Evolutionary conservation across 2,888 invertebrate species (phyloP).

Genomic region (Oxycera nigricornis): DNA sequence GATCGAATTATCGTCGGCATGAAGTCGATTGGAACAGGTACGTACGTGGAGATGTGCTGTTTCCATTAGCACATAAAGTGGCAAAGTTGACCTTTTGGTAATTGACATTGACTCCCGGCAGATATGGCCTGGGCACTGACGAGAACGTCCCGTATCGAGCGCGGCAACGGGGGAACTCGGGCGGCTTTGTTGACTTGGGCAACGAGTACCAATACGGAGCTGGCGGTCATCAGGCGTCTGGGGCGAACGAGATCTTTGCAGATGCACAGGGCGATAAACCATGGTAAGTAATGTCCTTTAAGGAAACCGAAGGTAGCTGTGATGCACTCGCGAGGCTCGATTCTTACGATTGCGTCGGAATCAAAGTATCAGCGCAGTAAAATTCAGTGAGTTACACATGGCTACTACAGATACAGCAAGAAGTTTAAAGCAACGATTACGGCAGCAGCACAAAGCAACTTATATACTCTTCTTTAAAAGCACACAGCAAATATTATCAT

Average conservation of each 20-base stretch:
- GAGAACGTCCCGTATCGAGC: slow-evolving; percentile 62
- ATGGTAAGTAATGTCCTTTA: slow-evolving; percentile 53
- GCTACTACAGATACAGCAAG: too few species aligned
- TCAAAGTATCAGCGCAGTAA: too few species aligned
- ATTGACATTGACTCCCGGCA: slow-evolving; percentile 38
- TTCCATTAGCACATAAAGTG: slow-evolving; percentile 46
- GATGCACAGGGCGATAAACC: slow-evolving; percentile 80
- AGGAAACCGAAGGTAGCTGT: too few species aligned
- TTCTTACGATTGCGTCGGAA: too few species aligned
- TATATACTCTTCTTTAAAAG: too few species aligned
- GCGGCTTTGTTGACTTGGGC: slow-evolving; percentile 78
- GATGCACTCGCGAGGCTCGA: too few species aligned
- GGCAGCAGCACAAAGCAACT: too few species aligned
- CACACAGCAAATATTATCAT: too few species aligned
- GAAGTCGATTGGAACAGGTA: slow-evolving; percentile 59
- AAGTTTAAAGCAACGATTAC: too few species aligned
- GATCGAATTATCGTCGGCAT: slow-evolving; percentile 48
- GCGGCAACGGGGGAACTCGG: slow-evolving; percentile 70
- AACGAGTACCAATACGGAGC: slow-evolving; percentile 78
- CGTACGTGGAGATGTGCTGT: slow-evolving; percentile 37
- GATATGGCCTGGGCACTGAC: slow-evolving; percentile 60
- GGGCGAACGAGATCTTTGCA: slow-evolving; percentile 89
- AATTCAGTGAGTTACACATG: too few species aligned
- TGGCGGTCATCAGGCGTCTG: slow-evolving; percentile 84
- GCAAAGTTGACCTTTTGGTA: not conserved